Evolutionary conservation across 2,113 vertebrate genomes (phyloP).

Genomic region (Martes martes): DNA sequence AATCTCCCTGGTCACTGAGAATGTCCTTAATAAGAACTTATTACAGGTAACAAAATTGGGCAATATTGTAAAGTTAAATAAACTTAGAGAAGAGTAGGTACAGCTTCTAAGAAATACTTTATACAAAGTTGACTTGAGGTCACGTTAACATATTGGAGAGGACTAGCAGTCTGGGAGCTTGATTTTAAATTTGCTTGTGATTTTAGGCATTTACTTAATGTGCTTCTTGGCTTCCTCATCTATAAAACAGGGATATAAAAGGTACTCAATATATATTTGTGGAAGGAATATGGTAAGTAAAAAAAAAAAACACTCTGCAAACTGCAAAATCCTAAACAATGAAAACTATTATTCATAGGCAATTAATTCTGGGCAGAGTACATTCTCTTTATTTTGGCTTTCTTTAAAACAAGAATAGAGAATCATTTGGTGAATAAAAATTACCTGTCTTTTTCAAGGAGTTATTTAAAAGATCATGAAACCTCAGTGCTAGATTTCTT

Average conservation of each 20-base stretch:
- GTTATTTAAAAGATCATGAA: neutral
- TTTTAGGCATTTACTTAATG: neutral
- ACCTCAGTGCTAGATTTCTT: neutral
- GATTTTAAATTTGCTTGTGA: neutral
- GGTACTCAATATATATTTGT: neutral
- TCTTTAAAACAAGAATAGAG: slow-evolving; percentile 18
- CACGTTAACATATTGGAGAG: neutral
- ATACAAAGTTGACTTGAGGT: neutral
- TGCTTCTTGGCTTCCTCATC: neutral
- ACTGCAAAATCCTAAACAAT: neutral
- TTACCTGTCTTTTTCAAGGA: neutral
- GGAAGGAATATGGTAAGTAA: neutral
- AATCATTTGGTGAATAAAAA: slow-evolving; percentile 14
- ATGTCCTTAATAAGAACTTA: neutral
- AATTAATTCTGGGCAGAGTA: neutral
- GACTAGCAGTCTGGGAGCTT: neutral
- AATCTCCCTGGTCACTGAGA: neutral
- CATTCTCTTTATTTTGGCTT: neutral
- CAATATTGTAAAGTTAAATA: neutral
- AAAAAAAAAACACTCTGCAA: slow-evolving; percentile 26
- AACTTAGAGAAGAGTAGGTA: neutral
- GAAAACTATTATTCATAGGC: neutral
- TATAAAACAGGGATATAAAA: slow-evolving; percentile 8
- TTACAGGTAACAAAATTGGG: neutral
- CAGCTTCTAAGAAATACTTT: neutral